Evolutionary conservation across 2,113 vertebrate genomes (phyloP), one percentile per base, ranked within the genome.

Genomic region (Syrmaticus mikado): DNA sequence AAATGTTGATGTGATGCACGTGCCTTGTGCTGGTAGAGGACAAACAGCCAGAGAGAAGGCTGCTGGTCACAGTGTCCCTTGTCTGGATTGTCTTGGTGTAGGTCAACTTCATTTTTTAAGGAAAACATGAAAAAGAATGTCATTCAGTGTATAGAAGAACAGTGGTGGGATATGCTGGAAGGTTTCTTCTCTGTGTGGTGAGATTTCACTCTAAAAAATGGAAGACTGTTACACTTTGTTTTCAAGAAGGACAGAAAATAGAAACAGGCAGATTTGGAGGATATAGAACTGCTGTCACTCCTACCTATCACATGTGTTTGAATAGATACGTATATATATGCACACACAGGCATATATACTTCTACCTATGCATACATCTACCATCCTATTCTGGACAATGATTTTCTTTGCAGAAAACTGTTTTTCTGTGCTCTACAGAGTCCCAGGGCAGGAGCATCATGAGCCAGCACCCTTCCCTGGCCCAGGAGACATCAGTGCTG

Each of bases 321-420:
- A 19, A 36, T 38, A 12, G 28, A 28, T 70, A 14, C 13, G 20
- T 7, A 17, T 52, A 14, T 38, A 10, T 19, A 13, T 10, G 34
- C 22, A 28, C 45, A 50, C 27, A 62, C 20, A 64, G 36, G 48
- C 20, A 22, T 48, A 30, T 41, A 27, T n/a, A 40, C 20, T 52
- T 41, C 45, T 41, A 48, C 15, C 75, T 48, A 3, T 40, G 75
- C 46, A 83, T 87, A 64, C 13, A 52, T 34, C 36, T 41, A 46
- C 32, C 28, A 46, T 5, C 43, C 32, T 57, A 61, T 68, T 22
- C 38, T 65, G 46, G 67, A 60, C 82, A 72, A 60, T 3, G 4
- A 41, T 72, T 80, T 82, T 64, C 58, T 55, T 27, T n/a, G 34
- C 60, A 89, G 71, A 60, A 93, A 85, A 87, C 32, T 36, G 68